phyloP scores from a whole-genome alignment of 2,113 vertebrate genomes.

The Puntigrus tetrazona region DNA sequence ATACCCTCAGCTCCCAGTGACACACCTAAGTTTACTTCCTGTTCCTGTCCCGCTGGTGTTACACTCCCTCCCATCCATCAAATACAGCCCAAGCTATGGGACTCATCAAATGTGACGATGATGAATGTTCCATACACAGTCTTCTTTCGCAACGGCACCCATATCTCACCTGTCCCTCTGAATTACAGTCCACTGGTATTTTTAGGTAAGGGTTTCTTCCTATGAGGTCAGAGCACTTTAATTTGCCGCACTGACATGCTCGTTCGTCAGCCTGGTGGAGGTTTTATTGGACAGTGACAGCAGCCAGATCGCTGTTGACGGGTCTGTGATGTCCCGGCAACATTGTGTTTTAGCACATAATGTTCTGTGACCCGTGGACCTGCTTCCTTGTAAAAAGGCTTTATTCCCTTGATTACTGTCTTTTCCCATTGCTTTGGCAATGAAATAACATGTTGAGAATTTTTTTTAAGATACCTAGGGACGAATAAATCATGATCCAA shows the following conservation, averaged over 20 bases:
- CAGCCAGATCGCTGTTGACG: conserved; percentile 1
- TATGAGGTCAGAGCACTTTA: conserved; percentile 46
- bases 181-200: conserved; percentile 30
- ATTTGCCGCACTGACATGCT: conserved; percentile 46
- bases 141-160: conserved; percentile 14
- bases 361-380: not conserved
- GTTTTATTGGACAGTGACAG: conserved; percentile 49
- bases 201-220: conserved; percentile 26
- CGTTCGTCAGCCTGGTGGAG: conserved; percentile 41
- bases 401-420: conserved; percentile 29
- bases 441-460: not conserved
- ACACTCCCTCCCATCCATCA: conserved; percentile 13
- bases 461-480: not conserved
- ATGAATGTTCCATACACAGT: conserved; percentile 3
- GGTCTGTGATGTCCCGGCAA: conserved; percentile 12
- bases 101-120: conserved; percentile 20
- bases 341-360: conserved; percentile 1
- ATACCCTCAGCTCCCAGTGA: not conserved
- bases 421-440: not conserved
- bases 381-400: conserved; percentile 12
- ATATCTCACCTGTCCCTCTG: conserved; percentile 11
- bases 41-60: not conserved
- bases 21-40: not conserved
- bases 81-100: not conserved
- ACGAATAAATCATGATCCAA: conserved; percentile 12